Base-by-base conservation (phyloP, 2,888 invertebrate genomes). In the Harmothoe impar region DNA sequence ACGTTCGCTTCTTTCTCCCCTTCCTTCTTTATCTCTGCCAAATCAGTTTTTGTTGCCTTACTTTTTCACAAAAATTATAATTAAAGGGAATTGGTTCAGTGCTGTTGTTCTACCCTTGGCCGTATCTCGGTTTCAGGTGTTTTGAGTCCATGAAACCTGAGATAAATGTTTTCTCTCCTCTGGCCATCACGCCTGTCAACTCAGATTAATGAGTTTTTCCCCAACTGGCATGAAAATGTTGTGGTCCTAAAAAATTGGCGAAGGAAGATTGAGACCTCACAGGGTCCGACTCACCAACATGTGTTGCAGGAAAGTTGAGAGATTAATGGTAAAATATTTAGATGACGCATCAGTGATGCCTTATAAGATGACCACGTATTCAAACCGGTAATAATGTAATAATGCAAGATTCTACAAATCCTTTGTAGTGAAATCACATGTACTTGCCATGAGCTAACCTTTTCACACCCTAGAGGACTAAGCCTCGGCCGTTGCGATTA, bases 181-280 rank as follows among this genome's bases (percentile, higher is more conserved):
- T 81, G 43, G 43, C 81, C 81, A 81, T 43, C 81, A 81, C 81
- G 81, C n/a, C 81, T 81, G 81, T 81, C 81, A 43, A 20, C 23
- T 81, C 43, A 81, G 43, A 81, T 81, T 81, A 81, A 81, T 25
- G n/a, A 81, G 0, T 29, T 72, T 72, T 72, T 68, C n/a, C n/a
- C 29, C n/a, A n/a, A 7, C 20, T 1, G 29, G 3, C 72, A 72
- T 29, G 72, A 72, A 72, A 72, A 72, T 29, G 72, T 3, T 72
- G 72, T 25, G 72, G 72, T 72, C 72, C 5, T 3, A 72, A 72
- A 72, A 72, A n/a, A 3, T 3, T 62, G 29, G 25, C 17, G 12
- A 0, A 29, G n/a, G 15, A 25, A 72, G 72, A 72, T 72, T 72
- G 29, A 25, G 29, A 29, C 72, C 72, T 15, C 72, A 29, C 72